Conservation (phyloP, 2,797 vertebrate genomes). For the Phoxinus dragarum region DNA sequence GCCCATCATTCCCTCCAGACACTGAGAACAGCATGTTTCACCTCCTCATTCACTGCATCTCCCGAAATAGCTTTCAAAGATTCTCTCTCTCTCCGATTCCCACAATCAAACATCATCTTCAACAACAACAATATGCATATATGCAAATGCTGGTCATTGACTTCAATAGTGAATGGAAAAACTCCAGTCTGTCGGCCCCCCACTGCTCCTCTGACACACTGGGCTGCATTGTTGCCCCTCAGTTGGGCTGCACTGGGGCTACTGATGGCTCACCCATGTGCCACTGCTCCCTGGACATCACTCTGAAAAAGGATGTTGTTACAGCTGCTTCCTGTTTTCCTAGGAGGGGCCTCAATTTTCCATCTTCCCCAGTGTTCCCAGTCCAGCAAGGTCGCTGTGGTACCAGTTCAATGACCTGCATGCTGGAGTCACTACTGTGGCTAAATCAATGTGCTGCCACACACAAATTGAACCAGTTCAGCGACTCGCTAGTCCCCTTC, state of each 20-base stretch:
- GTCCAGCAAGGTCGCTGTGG: background rate
- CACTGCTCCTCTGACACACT: slow-evolving; percentile 64
- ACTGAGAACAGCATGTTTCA: slow-evolving; percentile 42
- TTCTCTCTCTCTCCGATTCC: background rate
- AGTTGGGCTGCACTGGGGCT: slow-evolving; percentile 18
- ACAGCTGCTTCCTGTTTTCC: slow-evolving; percentile 81
- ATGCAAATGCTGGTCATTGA: slow-evolving; percentile 6
- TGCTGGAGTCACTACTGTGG: background rate
- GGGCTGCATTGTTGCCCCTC: slow-evolving; percentile 67
- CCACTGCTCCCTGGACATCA: slow-evolving; percentile 49
- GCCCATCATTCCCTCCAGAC: slow-evolving; percentile 20
- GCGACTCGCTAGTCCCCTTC: background rate
- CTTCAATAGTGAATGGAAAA: slow-evolving; percentile 59
- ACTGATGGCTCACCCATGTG: slow-evolving; percentile 61
- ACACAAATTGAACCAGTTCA: slow-evolving; percentile 17
- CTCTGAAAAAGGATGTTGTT: slow-evolving; percentile 78
- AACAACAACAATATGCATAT: background rate
- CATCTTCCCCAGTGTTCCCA: slow-evolving; percentile 54
- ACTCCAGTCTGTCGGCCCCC: slow-evolving; percentile 58
- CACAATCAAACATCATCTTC: background rate
- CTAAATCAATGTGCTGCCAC: slow-evolving; percentile 27
- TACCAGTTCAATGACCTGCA: slow-evolving; percentile 23
- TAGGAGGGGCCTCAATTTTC: slow-evolving; percentile 37
- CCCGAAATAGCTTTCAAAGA: slow-evolving; percentile 48
- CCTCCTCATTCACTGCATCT: slow-evolving; percentile 42